Percentiles rank a stretch among this genome's conserved stretches.
phyloP scores from a whole-genome alignment of 2,797 vertebrate species.

The Acropternis orthonyx region DNA sequence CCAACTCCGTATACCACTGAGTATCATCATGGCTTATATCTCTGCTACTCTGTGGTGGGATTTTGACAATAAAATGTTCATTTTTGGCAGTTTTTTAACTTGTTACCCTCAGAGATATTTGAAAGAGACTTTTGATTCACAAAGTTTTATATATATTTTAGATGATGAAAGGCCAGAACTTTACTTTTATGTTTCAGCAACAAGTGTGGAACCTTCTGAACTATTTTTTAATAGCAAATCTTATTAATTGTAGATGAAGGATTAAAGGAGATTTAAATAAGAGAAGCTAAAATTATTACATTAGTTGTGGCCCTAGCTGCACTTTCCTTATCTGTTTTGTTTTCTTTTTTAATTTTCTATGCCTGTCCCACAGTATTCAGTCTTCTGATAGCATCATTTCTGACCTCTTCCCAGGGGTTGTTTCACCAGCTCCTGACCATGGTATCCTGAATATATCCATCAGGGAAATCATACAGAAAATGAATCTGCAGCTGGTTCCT shows the following conservation, averaged over 20 bases:
- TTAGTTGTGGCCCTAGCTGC: background rate
- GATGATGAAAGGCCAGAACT: constrained; percentile 74
- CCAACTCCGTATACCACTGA: background rate
- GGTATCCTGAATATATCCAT: constrained; percentile 59
- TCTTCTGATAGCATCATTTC: constrained; percentile 72
- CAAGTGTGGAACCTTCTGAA: constrained; percentile 66
- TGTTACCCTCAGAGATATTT: constrained; percentile 52
- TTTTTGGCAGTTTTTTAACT: constrained; percentile 55
- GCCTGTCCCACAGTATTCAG: constrained; percentile 55
- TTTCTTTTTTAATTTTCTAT: constrained; percentile 52
- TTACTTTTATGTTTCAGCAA: constrained; percentile 75
- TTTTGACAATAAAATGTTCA: constrained; percentile 55
- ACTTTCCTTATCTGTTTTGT: background rate
- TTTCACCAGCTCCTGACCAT: constrained; percentile 56
- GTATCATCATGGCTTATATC: background rate
- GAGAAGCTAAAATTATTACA: background rate
- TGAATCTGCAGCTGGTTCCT: constrained; percentile 65
- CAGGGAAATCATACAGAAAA: constrained; percentile 77
- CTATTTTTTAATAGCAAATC: constrained; percentile 50
- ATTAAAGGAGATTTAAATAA: constrained; percentile 70
- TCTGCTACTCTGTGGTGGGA: constrained; percentile 1
- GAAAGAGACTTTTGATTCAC: constrained; percentile 71
- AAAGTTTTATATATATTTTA: constrained; percentile 62
- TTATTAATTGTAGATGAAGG: constrained; percentile 77
- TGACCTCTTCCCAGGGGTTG: constrained; percentile 68